Conservation (phyloP, 2,113 vertebrate genomes). For the Fulmarus glacialis region DNA sequence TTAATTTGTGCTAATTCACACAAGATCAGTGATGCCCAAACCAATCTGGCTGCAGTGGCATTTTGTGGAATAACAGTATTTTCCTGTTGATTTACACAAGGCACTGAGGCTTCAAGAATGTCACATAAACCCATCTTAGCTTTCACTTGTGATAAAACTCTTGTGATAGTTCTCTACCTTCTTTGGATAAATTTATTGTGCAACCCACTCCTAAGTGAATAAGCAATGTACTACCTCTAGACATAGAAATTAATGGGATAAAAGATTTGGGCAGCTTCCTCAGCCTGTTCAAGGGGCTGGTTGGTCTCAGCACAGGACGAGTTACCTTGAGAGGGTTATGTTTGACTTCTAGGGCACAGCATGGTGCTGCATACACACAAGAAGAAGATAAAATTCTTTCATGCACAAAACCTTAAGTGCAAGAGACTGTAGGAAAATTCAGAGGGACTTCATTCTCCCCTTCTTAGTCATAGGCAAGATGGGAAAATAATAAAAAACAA, state of each 20-base stretch:
- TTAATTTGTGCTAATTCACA: slow-evolving; percentile 49
- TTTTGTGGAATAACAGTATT: background rate
- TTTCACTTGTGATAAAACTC: background rate
- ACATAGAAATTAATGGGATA: background rate
- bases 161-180: background rate
- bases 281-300: background rate
- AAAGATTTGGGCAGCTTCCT: background rate
- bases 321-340: background rate
- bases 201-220: background rate
- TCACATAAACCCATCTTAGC: background rate
- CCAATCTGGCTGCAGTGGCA: background rate
- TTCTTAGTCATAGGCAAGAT: background rate
- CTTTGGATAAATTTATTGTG: background rate
- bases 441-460: background rate
- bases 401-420: background rate
- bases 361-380: background rate
- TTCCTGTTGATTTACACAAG: background rate
- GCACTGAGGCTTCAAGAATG: background rate
- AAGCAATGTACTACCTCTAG: background rate
- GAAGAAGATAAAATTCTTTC: background rate
- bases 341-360: background rate
- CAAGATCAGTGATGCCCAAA: background rate
- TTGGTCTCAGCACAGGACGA: background rate
- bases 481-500: background rate
- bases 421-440: background rate